Conservation (phyloP, 2,888 invertebrate species). For the Dorcus hopei region DNA sequence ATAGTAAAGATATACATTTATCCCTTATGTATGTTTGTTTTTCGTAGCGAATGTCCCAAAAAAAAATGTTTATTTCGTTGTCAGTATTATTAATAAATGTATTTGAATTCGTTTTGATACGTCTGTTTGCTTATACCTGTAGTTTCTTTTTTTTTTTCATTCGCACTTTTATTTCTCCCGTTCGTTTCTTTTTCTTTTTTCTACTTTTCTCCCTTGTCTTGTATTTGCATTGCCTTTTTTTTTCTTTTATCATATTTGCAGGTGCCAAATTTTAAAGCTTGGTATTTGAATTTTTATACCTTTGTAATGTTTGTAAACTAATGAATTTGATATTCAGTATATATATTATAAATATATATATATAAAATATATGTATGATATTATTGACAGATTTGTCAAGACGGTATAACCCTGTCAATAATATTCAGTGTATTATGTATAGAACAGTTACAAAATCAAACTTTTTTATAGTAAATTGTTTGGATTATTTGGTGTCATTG, state of each 20-base stretch:
- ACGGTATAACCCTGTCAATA: conserved; percentile 14
- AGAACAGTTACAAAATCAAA: conserved; percentile 27
- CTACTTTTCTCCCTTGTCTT: not conserved
- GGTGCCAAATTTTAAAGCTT: conserved; percentile 29
- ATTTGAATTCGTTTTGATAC: conserved; percentile 15
- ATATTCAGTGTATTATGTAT: conserved; percentile 26
- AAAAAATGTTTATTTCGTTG: conserved; percentile 15
- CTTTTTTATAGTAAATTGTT: conserved; percentile 28
- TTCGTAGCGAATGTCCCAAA: conserved; percentile 4
- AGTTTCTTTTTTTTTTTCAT: conserved; percentile 3
- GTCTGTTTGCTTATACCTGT: conserved; percentile 7
- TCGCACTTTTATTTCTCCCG: conserved; percentile 4
- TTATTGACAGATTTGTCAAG: conserved; percentile 19
- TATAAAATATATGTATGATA: conserved; percentile 16
- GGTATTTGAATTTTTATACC: conserved; percentile 28
- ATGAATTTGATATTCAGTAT: conserved; percentile 22
- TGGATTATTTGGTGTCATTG: conserved; percentile 28
- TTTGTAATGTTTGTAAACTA: conserved; percentile 27
- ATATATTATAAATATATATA: conserved; percentile 13
- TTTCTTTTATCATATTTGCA: conserved; percentile 11
- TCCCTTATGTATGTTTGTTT: conserved; percentile 6
- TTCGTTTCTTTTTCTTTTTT: not conserved
- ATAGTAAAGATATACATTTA: conserved; percentile 6
- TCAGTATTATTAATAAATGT: conserved; percentile 20
- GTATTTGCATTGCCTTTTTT: not conserved